phyloP scores from a whole-genome alignment of 1,140 invertebrate genomes.

The Platorchestia sp. region DNA sequence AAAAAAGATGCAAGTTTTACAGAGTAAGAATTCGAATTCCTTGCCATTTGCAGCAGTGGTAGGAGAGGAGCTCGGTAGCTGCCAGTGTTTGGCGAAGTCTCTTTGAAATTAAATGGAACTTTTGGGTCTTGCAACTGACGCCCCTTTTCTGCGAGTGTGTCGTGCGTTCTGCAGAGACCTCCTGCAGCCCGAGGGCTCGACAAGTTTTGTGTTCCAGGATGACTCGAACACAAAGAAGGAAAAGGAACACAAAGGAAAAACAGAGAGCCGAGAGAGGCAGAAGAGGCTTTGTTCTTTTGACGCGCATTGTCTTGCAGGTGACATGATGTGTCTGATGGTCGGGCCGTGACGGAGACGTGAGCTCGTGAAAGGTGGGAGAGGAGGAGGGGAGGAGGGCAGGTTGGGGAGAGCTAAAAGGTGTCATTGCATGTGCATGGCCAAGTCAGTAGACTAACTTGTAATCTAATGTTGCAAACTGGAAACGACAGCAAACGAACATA shows the following conservation, averaged over 20 bases:
- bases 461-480: no score
- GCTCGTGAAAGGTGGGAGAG: neutral
- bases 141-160: neutral
- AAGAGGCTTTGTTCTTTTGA: slow-evolving; percentile 1
- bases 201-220: neutral
- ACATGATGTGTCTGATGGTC: neutral
- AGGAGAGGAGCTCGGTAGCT: neutral
- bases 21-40: neutral
- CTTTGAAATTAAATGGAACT: neutral
- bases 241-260: neutral
- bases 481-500: no score
- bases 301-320: neutral
- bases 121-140: neutral
- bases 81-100: neutral
- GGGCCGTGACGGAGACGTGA: neutral
- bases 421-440: no score
- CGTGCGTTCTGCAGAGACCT: neutral
- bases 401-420: no score
- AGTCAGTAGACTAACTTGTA: no score
- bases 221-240: neutral
- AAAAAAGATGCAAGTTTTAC: neutral
- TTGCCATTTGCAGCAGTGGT: neutral
- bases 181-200: no score
- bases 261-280: neutral
- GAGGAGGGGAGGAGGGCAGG: no score